Percentiles rank a stretch among this genome's conserved stretches.
These are phyloP conservation scores for Bagarius yarrelli DNA, from an alignment of 2,113 vertebrate species.

Conservation along the genomic window DNA sequence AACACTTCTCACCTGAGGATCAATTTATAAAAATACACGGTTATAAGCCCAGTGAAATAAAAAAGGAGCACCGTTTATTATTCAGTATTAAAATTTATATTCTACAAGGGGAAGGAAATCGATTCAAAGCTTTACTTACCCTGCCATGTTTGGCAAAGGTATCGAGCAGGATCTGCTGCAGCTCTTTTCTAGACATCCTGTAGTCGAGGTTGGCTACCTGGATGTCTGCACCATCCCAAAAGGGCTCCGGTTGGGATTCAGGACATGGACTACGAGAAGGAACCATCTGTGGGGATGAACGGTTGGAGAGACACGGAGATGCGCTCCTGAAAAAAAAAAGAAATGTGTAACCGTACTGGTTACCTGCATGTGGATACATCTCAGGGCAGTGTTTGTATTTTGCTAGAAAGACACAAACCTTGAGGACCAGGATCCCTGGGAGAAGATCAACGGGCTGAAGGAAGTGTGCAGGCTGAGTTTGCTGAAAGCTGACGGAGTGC, in stretches of 20 bases:
- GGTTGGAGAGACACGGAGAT: constrained; percentile 85
- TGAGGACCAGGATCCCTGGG: constrained; percentile 88
- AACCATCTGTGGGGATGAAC: constrained; percentile 79
- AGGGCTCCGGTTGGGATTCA: constrained; percentile 74
- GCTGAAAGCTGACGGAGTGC: constrained; percentile 94
- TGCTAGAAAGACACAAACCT: constrained; percentile 69
- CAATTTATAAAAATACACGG: background rate
- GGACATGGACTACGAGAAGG: constrained; percentile 64
- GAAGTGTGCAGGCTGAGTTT: constrained; percentile 83
- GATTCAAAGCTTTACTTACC: constrained; percentile 65
- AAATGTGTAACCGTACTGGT: background rate
- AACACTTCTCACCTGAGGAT: constrained; percentile 76
- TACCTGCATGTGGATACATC: background rate
- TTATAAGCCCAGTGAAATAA: background rate
- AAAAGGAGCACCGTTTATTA: too few species aligned
- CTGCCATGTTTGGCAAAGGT: constrained; percentile 85
- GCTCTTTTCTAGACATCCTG: constrained; percentile 90
- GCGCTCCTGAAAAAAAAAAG: constrained; percentile 69
- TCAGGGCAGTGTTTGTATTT: background rate
- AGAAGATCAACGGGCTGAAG: constrained; percentile 78
- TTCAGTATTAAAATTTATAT: background rate
- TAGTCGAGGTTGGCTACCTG: constrained; percentile 94
- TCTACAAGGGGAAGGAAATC: background rate
- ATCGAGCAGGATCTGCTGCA: constrained; percentile 85
- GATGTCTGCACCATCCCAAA: constrained; percentile 86